Base-by-base conservation (phyloP, 2,113 vertebrate genomes). In the Eudyptes chrysolophus region DNA sequence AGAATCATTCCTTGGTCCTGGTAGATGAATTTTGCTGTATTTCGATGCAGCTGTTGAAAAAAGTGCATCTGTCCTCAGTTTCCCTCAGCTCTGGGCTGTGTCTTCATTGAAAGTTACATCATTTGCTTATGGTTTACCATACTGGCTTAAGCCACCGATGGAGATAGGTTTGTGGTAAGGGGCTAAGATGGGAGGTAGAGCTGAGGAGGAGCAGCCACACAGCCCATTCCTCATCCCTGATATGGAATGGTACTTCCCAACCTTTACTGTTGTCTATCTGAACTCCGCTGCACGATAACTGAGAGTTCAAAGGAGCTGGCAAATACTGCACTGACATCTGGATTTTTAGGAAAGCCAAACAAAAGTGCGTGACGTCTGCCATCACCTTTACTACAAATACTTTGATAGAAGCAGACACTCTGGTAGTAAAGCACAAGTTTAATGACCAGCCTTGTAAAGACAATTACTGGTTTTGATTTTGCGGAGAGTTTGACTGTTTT, bases 1-100 rank as follows among this genome's bases (percentile, higher is more conserved):
- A 76, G 48, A 55, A 52, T 76, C 16, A 25, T 13, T 80, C 22
- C 40, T 80, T 71, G 38, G 48, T 46, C 62, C 36, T 55, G 44
- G 24, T 57, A 69, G 62, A 13, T 46, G 11, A 75, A 60, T 75
- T 85, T 68, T 68, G 17, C 30, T 32, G 2, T 74, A 14, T 62
- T 81, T 57, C 0, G 0, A 16, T 51, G 42, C 0, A 0, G 46
- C 20, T 55, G 3, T 75, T 66, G n/a, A 49, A 87, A 87, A 84
- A 82, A 57, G 9, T 79, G 17, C 48, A 24, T 66, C n/a, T 42
- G 44, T 52, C 42, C 20, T 76, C 0, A 0, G 7, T 75, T 71
- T 76, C 32, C 38, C 68, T 85, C 15, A 42, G 36, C 30, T 58
- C 30, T 65, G 44, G 64, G 26, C 34, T 51, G 8, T 46, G 17